Percentiles rank a stretch among this genome's conserved stretches.
phyloP scores from a whole-genome alignment of 2,888 invertebrate species.

The Eupeodes latifasciatus region DNA sequence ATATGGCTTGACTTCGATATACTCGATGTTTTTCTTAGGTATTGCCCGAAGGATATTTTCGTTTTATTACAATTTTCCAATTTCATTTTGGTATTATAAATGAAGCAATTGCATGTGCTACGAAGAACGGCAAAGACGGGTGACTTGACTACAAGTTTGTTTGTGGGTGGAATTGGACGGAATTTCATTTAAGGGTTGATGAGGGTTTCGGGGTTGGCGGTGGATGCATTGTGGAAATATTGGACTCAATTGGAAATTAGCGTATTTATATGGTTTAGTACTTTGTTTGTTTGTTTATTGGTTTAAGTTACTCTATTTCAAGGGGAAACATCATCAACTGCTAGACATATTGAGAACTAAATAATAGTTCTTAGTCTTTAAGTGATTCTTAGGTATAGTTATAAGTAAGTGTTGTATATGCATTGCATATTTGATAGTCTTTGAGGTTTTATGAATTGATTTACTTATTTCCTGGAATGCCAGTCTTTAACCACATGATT shows the following conservation, averaged over 20 bases:
- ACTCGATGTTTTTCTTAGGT: background rate
- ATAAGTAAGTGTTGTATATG: too few species aligned
- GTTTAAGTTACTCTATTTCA: background rate
- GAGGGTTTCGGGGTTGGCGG: background rate
- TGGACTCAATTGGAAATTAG: conserved; percentile 52
- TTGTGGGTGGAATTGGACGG: background rate
- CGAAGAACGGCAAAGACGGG: background rate
- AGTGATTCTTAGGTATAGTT: background rate
- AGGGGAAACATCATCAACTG: background rate
- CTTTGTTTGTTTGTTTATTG: conserved; percentile 35
- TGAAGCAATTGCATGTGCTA: conserved; percentile 68
- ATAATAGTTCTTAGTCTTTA: background rate
- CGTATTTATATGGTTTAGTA: conserved; percentile 51
- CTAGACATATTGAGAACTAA: background rate
- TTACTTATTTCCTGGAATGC: too few species aligned
- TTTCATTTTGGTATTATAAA: conserved; percentile 65
- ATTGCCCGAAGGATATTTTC: conserved; percentile 69
- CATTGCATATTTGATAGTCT: background rate
- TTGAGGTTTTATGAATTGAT: background rate
- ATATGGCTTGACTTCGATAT: conserved; percentile 46
- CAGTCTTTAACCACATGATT: too few species aligned
- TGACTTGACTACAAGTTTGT: too few species aligned
- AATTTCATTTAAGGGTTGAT: conserved; percentile 2
- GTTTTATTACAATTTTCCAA: conserved; percentile 75
- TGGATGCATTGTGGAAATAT: background rate